Conservation (phyloP, 2,113 vertebrate species). For the Diadophis punctatus region DNA sequence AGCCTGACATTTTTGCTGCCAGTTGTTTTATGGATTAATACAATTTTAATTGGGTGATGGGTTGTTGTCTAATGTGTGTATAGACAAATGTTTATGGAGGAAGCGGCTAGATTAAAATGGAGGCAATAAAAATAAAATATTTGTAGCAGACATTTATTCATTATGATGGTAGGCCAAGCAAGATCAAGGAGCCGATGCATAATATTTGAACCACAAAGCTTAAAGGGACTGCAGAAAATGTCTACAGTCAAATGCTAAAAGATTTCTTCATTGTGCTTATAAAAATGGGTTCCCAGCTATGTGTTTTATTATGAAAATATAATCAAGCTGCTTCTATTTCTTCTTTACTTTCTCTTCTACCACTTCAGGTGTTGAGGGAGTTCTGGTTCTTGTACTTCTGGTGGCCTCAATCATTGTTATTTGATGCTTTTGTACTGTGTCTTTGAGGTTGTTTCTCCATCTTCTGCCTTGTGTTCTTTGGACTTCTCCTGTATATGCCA, state of each 20-base stretch:
- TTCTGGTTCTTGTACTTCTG: background rate
- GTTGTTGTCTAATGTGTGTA: background rate
- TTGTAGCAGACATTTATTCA: background rate
- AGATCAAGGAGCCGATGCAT: background rate
- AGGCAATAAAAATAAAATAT: background rate
- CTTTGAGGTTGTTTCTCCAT: background rate
- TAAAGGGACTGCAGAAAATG: slow-evolving; percentile 1
- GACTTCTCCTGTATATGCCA: background rate
- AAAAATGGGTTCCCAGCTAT: background rate
- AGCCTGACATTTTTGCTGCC: background rate
- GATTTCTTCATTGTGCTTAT: background rate
- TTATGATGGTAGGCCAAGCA: background rate
- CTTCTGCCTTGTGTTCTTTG: background rate
- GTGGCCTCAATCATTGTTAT: background rate
- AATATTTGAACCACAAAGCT: background rate
- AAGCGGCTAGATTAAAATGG: background rate
- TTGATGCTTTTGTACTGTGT: background rate
- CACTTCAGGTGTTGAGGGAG: background rate
- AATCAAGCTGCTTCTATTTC: background rate
- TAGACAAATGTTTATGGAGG: background rate
- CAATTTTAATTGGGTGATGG: background rate
- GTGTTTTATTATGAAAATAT: fast-evolving
- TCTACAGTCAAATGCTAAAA: background rate
- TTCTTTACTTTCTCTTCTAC: background rate
- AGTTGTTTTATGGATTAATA: background rate